phyloP scores from a whole-genome alignment of 2,797 vertebrate genomes.

The Gallinago solitaria region DNA sequence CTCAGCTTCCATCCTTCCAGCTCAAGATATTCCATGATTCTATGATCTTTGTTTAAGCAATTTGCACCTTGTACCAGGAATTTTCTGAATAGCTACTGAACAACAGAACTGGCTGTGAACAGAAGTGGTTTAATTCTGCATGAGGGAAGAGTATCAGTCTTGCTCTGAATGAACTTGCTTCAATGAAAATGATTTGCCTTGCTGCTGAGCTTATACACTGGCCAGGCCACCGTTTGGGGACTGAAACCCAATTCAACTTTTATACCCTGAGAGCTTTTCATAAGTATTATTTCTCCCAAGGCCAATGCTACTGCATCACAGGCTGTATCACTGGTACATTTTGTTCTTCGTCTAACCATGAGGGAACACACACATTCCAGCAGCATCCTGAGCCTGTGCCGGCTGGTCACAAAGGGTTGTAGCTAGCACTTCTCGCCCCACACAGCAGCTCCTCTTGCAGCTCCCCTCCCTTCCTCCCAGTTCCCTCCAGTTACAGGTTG shows the following conservation, averaged over 20 bases:
- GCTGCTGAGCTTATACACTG: not conserved
- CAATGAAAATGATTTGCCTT: not conserved
- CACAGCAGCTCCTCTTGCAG: fast-evolving
- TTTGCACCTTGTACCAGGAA: not conserved
- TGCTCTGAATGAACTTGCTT: not conserved
- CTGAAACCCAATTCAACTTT: not conserved
- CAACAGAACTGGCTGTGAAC: not conserved
- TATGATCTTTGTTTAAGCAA: not conserved
- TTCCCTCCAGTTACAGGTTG: not conserved
- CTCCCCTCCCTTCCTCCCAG: not conserved
- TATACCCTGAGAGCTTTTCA: not conserved
- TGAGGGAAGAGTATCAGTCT: not conserved
- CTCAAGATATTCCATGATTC: not conserved
- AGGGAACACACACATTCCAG: not conserved
- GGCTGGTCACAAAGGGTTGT: not conserved
- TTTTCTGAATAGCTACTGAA: not conserved
- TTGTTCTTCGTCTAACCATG: not conserved
- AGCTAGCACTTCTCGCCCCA: not conserved
- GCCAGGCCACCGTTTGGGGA: not conserved
- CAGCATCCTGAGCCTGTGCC: not conserved
- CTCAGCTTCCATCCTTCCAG: not conserved
- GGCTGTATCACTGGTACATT: not conserved
- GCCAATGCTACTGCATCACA: not conserved
- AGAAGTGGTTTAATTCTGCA: not conserved
- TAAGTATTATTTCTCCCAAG: not conserved